Percentiles rank a stretch among this genome's conserved stretches.
phyloP scores from a whole-genome alignment of 2,888 invertebrate genomes.

The Argynnis bischoffii region DNA sequence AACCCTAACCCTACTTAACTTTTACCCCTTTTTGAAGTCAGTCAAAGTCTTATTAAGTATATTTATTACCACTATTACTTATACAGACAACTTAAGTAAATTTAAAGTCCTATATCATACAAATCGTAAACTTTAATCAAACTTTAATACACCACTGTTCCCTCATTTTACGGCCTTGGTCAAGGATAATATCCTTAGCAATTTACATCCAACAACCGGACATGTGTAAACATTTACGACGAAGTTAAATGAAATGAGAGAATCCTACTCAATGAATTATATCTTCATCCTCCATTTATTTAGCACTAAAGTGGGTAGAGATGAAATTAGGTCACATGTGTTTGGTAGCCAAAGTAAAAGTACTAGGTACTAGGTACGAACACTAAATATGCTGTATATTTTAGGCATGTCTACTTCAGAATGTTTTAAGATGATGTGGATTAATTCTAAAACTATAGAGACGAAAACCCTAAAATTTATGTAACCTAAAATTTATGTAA shows the following conservation, averaged over 20 bases:
- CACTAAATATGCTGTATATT: too few relatives aligned
- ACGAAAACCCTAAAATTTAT: too few relatives aligned
- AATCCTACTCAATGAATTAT: constrained; percentile 8
- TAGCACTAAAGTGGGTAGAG: constrained; percentile 12
- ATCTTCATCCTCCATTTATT: constrained; percentile 12
- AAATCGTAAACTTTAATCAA: constrained; percentile 9
- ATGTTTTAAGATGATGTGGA: too few relatives aligned
- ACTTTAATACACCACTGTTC: constrained; percentile 8
- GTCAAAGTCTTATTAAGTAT: too few relatives aligned
- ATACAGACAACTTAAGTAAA: too few relatives aligned
- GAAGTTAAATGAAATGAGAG: constrained; percentile 11
- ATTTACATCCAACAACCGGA: constrained; percentile 12
- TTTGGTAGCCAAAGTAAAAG: constrained; percentile 6
- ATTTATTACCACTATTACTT: too few relatives aligned
- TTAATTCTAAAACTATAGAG: too few relatives aligned
- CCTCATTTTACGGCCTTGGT: constrained; percentile 13
- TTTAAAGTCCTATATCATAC: neutral
- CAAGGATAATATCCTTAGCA: constrained; percentile 5
- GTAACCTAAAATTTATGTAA: too few relatives aligned
- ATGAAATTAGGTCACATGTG: constrained; percentile 10
- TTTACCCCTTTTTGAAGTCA: too few relatives aligned
- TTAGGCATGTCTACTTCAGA: too few relatives aligned
- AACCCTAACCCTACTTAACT: too few relatives aligned
- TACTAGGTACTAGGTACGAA: neutral
- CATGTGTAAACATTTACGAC: constrained; percentile 12